Percentiles rank a stretch among this genome's conserved stretches.
Conservation (phyloP, 1,140 invertebrate genomes). For the Zaprionus tsacasi region DNA sequence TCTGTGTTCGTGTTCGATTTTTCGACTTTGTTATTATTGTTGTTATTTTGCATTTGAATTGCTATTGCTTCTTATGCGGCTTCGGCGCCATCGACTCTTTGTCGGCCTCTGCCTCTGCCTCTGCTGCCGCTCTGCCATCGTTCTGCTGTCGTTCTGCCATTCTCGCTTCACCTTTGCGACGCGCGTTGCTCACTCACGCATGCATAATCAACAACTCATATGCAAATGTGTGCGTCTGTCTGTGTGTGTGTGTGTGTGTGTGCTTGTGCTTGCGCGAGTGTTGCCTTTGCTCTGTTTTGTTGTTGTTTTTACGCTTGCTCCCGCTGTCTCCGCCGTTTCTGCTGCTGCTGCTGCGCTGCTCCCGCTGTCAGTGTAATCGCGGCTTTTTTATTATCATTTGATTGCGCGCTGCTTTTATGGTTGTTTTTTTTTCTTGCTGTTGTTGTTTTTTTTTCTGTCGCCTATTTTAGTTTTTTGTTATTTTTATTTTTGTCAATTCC, state of each 20-base stretch:
- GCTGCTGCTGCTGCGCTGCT: constrained; percentile 27
- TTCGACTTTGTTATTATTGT: constrained; percentile 49
- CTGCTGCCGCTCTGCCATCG: constrained; percentile 20
- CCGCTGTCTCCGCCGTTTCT: constrained; percentile 8
- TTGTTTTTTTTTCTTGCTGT: constrained; percentile 31
- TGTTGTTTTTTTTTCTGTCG: constrained; percentile 46
- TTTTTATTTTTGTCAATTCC: constrained; percentile 71
- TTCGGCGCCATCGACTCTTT: constrained; percentile 16
- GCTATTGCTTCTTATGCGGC: constrained; percentile 73
- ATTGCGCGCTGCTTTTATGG: constrained; percentile 74
- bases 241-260: constrained; percentile 7
- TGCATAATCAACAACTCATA: constrained; percentile 72
- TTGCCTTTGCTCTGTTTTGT: background rate
- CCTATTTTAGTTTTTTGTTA: constrained; percentile 40
- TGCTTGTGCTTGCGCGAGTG: background rate
- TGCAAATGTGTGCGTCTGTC: constrained; percentile 6
- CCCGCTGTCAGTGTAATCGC: constrained; percentile 64
- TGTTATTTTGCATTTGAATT: constrained; percentile 76
- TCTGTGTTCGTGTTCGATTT: constrained; percentile 64
- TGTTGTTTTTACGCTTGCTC: too few relatives aligned
- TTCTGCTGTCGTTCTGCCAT: constrained; percentile 45
- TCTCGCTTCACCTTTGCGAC: constrained; percentile 70
- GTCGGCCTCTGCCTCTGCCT: constrained; percentile 9
- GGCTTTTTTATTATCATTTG: constrained; percentile 81
- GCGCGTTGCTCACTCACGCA: constrained; percentile 58